These are phyloP conservation scores for Podarcis raffonei DNA, from an alignment of 2,113 vertebrate species.

Conservation along the genomic window DNA sequence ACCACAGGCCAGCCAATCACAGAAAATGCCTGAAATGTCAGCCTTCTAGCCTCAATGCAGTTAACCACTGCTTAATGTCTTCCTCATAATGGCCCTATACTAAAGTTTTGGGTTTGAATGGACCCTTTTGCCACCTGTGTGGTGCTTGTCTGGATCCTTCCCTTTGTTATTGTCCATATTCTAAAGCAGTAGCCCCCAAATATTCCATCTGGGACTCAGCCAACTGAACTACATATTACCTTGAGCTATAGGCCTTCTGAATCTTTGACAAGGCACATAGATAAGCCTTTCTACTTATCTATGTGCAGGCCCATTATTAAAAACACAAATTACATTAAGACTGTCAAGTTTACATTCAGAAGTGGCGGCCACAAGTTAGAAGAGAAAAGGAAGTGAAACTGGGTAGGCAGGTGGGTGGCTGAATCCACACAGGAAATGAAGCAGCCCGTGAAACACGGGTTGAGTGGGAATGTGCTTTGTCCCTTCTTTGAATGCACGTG, in stretches of 20 bases:
- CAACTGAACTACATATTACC: background rate
- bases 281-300: background rate
- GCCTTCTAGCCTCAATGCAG: background rate
- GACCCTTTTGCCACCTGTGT: background rate
- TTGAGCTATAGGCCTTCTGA: background rate
- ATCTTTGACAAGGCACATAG: no score
- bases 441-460: background rate
- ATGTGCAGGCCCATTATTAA: background rate
- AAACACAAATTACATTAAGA: background rate
- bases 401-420: background rate
- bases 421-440: background rate
- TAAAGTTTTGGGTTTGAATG: background rate
- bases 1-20: background rate
- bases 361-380: background rate
- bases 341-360: background rate
- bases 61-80: background rate
- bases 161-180: background rate
- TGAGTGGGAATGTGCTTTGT: background rate
- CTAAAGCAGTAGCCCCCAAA: background rate
- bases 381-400: background rate
- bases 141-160: background rate
- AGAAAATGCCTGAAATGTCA: background rate
- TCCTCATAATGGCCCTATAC: background rate
- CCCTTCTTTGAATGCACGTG: no score
- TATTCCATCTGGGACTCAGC: background rate